These are phyloP conservation scores for Psittacula cyanocephala DNA, from an alignment of 2,113 vertebrate species.

Conservation along the genomic window DNA sequence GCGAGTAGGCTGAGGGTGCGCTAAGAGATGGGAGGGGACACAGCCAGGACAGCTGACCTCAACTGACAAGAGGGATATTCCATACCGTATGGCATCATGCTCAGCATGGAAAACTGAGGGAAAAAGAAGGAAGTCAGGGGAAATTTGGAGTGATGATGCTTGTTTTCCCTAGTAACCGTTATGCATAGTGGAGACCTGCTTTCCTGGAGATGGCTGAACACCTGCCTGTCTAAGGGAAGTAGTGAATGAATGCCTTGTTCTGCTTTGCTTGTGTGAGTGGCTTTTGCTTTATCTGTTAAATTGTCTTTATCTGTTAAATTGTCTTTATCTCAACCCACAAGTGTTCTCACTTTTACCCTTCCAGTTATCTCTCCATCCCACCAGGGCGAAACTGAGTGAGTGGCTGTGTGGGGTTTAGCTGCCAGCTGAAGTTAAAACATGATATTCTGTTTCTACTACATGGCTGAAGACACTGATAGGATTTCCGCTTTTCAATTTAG, in stretches of 20 bases:
- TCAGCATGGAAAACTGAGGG: neutral
- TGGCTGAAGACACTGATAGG: neutral
- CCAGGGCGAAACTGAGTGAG: neutral
- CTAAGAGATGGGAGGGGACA: neutral
- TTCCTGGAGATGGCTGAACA: neutral
- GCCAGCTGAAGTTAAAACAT: neutral
- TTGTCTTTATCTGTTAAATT: neutral
- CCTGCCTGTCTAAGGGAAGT: neutral
- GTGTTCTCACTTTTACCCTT: neutral
- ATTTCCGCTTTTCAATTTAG: neutral
- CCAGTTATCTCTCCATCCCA: neutral
- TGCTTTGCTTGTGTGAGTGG: neutral
- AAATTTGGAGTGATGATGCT: neutral
- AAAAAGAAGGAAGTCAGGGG: neutral
- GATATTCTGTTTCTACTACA: neutral
- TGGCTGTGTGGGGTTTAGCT: neutral
- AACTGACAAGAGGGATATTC: neutral
- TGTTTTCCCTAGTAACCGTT: neutral
- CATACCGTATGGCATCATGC: neutral
- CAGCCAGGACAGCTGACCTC: neutral
- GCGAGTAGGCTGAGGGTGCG: no score
- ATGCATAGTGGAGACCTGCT: neutral
- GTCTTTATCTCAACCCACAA: neutral
- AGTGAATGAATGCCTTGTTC: neutral
- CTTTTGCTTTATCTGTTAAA: neutral